Percentiles rank a stretch among this genome's conserved stretches.
Conservation (phyloP, 2,888 invertebrate species). For the Tiphia femorata region DNA sequence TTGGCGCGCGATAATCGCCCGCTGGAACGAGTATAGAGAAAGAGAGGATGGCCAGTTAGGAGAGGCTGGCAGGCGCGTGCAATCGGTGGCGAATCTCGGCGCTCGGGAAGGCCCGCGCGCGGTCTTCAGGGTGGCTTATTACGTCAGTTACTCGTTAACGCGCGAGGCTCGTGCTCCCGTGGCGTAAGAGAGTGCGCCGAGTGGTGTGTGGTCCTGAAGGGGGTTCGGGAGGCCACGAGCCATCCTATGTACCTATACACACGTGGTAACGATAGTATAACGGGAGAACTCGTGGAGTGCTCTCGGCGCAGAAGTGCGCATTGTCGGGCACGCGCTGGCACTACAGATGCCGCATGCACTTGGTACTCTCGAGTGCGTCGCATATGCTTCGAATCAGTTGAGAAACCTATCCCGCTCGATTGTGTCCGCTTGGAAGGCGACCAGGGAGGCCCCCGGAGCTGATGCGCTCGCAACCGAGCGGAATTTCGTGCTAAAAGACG, state of each 20-base stretch:
- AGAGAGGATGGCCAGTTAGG: too few relatives aligned
- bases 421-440: constrained; percentile 10
- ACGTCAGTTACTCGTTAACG: constrained; percentile 50
- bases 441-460: too few relatives aligned
- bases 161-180: constrained; percentile 31
- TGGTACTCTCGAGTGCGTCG: constrained; percentile 50
- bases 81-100: too few relatives aligned
- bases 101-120: too few relatives aligned
- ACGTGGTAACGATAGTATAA: constrained; percentile 51
- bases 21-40: too few relatives aligned
- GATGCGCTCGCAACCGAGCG: too few relatives aligned
- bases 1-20: too few relatives aligned
- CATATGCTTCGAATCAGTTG: constrained; percentile 66
- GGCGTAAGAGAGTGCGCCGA: too few relatives aligned
- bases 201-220: constrained; percentile 48
- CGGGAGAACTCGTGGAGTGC: constrained; percentile 43
- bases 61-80: too few relatives aligned
- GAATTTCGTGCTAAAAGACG: too few relatives aligned
- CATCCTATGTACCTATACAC: constrained; percentile 33
- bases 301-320: constrained; percentile 59
- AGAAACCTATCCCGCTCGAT: constrained; percentile 44
- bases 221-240: constrained; percentile 34
- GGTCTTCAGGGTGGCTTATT: constrained; percentile 39
- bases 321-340: constrained; percentile 67
- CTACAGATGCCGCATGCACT: constrained; percentile 63